These are phyloP conservation scores for Polydesmus complanatus DNA, from an alignment of 2,888 invertebrate genomes.

Conservation along the genomic window DNA sequence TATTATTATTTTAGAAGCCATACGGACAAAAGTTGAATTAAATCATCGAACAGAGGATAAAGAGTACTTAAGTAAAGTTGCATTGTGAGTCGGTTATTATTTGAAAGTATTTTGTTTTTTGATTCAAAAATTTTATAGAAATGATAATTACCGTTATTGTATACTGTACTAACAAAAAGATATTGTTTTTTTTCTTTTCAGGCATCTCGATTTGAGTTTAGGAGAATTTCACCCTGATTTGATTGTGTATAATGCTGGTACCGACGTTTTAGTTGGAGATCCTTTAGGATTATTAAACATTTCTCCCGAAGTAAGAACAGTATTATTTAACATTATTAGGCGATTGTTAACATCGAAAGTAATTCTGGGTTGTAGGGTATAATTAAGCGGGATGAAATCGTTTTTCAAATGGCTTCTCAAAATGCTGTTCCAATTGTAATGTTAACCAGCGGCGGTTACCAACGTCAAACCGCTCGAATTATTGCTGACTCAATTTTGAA, in stretches of 20 bases:
- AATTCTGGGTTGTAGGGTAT: constrained; percentile 51
- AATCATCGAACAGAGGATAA: constrained; percentile 46
- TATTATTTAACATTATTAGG: not conserved
- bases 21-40: constrained; percentile 55
- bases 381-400: constrained; percentile 64
- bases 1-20: constrained; percentile 38
- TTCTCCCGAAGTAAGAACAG: constrained; percentile 44
- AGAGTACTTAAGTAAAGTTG: constrained; percentile 52
- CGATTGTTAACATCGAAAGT: too few relatives aligned
- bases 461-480: constrained; percentile 57
- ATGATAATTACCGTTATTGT: too few relatives aligned
- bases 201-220: constrained; percentile 52
- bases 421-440: constrained; percentile 62
- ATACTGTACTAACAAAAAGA: not conserved
- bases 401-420: constrained; percentile 53
- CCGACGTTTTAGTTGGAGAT: constrained; percentile 66
- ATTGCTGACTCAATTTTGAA: constrained; percentile 76
- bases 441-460: constrained; percentile 78
- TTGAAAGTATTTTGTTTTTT: not conserved
- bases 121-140: not conserved
- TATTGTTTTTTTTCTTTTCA: constrained; percentile 31
- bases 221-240: constrained; percentile 61
- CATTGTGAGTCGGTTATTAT: constrained; percentile 40
- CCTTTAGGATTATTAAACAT: constrained; percentile 58
- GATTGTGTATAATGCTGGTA: constrained; percentile 85